Percentiles rank a stretch among this genome's conserved stretches.
These are phyloP conservation scores for Psammodynastes pulverulentus DNA, from an alignment of 2,113 vertebrate genomes.

Conservation along the genomic window DNA sequence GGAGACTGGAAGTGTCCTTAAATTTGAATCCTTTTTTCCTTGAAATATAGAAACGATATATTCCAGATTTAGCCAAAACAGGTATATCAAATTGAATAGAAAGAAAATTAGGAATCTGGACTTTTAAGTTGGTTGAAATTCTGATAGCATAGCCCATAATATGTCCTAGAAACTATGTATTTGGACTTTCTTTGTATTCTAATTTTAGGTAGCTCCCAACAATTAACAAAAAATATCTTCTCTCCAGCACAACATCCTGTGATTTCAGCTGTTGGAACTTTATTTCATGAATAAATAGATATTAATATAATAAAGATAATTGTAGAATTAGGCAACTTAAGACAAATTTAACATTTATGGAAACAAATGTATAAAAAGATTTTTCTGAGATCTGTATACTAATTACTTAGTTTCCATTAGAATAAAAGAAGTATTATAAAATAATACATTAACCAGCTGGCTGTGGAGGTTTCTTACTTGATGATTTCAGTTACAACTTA, in stretches of 20 bases:
- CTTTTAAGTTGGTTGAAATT: background rate
- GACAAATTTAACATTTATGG: background rate
- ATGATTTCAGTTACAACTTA: background rate
- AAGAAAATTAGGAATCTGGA: background rate
- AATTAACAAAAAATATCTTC: background rate
- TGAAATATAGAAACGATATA: background rate
- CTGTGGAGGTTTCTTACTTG: background rate
- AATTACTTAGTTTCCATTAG: background rate
- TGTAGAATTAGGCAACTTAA: background rate
- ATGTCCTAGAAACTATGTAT: background rate
- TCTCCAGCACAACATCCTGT: background rate
- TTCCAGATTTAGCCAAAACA: background rate
- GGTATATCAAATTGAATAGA: background rate
- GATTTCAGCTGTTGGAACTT: background rate
- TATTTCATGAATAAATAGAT: background rate
- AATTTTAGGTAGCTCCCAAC: background rate
- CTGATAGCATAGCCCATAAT: background rate
- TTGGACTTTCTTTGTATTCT: background rate
- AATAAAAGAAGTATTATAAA: background rate
- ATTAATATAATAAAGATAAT: background rate
- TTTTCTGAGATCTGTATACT: background rate
- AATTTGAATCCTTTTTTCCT: background rate
- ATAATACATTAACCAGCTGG: background rate
- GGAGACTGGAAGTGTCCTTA: background rate
- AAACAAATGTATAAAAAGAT: background rate